A percentile compares a stretch with the other conserved stretches of the same genome.
These are phyloP conservation scores for Meiosimyza platycephala DNA, from an alignment of 2,888 invertebrate genomes.

Conservation along the genomic window DNA sequence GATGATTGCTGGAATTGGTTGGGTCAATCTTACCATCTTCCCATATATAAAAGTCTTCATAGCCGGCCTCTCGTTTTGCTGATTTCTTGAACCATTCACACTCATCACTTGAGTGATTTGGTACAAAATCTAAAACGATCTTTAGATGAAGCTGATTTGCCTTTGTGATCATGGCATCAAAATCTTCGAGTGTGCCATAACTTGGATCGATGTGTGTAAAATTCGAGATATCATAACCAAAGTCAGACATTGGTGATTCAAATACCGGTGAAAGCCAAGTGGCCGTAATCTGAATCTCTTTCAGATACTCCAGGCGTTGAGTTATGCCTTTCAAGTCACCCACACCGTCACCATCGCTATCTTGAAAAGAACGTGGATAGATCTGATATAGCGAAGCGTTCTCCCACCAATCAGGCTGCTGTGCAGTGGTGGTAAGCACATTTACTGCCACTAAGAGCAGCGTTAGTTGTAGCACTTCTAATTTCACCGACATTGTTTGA, in stretches of 20 bases:
- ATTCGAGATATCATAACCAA: conserved; percentile 82
- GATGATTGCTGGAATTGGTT: conserved; percentile 40
- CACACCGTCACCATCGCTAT: conserved; percentile 83
- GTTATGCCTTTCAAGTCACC: conserved; percentile 82
- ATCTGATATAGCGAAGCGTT: conserved; percentile 85
- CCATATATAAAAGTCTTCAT: conserved; percentile 83
- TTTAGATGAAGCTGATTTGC: conserved; percentile 69
- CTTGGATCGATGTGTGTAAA: conserved; percentile 75
- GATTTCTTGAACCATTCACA: conserved; percentile 89
- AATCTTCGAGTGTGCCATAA: conserved; percentile 75
- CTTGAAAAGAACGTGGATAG: conserved; percentile 86
- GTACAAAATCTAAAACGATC: conserved; percentile 74
- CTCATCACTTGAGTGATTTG: conserved; percentile 82
- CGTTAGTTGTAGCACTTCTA: neutral
- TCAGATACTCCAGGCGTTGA: conserved; percentile 73
- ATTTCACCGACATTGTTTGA: neutral
- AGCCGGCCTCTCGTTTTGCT: conserved; percentile 71
- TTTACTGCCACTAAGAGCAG: neutral
- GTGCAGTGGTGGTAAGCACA: neutral
- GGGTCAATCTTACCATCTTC: conserved; percentile 69
- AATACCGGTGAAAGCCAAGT: conserved; percentile 82
- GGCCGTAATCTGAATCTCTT: conserved; percentile 75
- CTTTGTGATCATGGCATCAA: conserved; percentile 72
- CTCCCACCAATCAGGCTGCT: conserved; percentile 81
- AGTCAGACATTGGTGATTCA: conserved; percentile 79